Conservation (phyloP, 2,113 vertebrate genomes). For the Mionectes macconnelli region DNA sequence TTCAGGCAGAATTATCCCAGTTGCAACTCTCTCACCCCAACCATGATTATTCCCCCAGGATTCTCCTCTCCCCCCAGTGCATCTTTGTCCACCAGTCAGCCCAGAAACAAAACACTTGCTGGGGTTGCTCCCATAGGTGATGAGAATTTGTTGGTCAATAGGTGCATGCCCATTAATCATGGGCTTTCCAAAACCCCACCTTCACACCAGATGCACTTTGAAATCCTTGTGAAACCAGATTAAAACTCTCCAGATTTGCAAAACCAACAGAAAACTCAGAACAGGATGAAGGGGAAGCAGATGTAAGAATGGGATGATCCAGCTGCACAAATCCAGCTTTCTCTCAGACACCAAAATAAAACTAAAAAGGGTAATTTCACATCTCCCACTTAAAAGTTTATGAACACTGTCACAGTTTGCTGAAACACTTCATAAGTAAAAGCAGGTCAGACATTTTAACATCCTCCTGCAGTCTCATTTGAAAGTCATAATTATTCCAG, state of each 20-base stretch:
- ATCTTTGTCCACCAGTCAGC: background rate
- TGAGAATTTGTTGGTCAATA: background rate
- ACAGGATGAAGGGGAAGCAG: background rate
- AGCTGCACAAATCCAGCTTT: background rate
- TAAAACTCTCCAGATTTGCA: background rate
- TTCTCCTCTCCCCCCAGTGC: background rate
- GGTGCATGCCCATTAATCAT: accelerated
- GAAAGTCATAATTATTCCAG: background rate
- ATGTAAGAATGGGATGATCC: background rate
- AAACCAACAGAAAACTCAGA: background rate
- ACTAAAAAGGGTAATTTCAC: background rate
- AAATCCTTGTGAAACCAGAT: background rate
- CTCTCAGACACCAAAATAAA: background rate
- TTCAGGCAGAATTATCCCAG: background rate
- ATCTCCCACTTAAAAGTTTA: background rate
- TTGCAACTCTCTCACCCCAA: background rate
- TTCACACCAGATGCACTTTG: background rate
- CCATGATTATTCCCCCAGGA: background rate
- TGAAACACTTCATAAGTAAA: background rate
- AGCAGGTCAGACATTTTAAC: background rate
- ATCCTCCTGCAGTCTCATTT: background rate
- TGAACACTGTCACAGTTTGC: background rate
- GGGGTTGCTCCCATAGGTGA: background rate
- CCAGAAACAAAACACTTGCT: background rate
- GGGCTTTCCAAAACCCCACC: background rate